A percentile compares a stretch with the other conserved stretches of the same genome.
Conservation (phyloP, 2,888 invertebrate genomes). For the Aromia moschata region DNA sequence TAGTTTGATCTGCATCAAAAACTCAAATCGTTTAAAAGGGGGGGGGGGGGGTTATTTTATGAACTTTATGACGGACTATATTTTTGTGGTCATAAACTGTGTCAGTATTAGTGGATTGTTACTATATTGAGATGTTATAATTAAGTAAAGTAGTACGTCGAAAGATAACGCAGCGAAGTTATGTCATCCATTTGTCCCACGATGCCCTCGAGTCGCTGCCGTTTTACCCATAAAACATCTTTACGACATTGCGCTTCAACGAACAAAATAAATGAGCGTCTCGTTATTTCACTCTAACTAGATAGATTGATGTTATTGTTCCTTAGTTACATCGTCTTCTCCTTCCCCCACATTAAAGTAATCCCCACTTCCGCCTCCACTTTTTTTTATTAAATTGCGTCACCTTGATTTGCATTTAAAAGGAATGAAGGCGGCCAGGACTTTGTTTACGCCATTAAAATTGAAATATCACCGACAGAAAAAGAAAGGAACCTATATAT, state of each 20-base stretch:
- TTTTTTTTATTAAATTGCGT: background rate
- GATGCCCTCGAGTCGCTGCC: constrained; percentile 46
- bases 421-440: background rate
- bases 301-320: constrained; percentile 47
- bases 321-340: constrained; percentile 14
- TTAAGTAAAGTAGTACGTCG: constrained; percentile 31
- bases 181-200: constrained; percentile 50
- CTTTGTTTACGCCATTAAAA: constrained; percentile 8
- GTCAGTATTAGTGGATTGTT: constrained; percentile 12
- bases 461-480: background rate
- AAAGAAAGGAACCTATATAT: too few relatives aligned
- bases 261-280: constrained; percentile 54
- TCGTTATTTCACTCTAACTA: constrained; percentile 52
- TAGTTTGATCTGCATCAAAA: too few relatives aligned
- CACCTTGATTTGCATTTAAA: constrained; percentile 7
- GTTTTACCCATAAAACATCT: constrained; percentile 55
- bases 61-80: too few relatives aligned
- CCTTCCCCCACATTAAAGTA: constrained; percentile 24
- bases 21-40: too few relatives aligned
- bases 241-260: constrained; percentile 54
- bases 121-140: constrained; percentile 28
- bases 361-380: background rate
- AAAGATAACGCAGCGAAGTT: constrained; percentile 36
- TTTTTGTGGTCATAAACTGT: constrained; percentile 10
- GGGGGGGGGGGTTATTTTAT: too few relatives aligned